Base-by-base conservation (phyloP, 1,140 invertebrate species). In the Lethocerus indicus region DNA sequence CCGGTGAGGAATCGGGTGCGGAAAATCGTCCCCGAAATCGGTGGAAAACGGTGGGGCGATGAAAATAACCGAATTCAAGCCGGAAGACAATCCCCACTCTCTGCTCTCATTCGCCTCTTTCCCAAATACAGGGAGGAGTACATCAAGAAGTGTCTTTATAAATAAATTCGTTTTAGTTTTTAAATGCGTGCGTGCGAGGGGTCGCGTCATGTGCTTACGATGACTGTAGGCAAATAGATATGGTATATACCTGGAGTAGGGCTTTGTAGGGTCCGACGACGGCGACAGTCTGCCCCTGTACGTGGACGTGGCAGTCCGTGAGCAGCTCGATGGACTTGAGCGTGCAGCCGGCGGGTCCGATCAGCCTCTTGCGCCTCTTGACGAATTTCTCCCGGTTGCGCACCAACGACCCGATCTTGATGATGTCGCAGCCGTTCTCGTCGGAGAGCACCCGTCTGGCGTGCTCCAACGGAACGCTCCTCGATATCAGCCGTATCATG, bases 211-310 rank as follows among this genome's bases (percentile, higher is more conserved):
- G n/a, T n/a, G n/a, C n/a, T n/a, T n/a, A n/a, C n/a, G n/a, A n/a
- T n/a, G n/a, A 32, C 16, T 16, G 16, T 12, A 32, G 9, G 16
- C 16, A 32, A 32, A 32, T 16, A 9, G 16, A 16, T 32, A 40
- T 20, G 27, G 13, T 26, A 63, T 59, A 62, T 58, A 80, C 77
- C 65, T 97, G 87, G 58, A 87, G 80, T 4, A 99, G 65, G 13
- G 95, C 95, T 70, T 84, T 89, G 61, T 95, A 88, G 21, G 94
- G 91, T 0, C 96, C 96, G 14, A 99, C 68, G 2, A 88, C 87
- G 16, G 94, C 76, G 1, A 99, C 96, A n/a, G 96, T 98, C 59
- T 92, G 88, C 2, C 96, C 96, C 68, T 98, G 93, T 2, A 98
- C 91, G 18, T 95, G 67, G 0, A 99, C 82, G 70, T 98, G 98